phyloP scores from a whole-genome alignment of 2,888 invertebrate species.

The Hartigia nigra region DNA sequence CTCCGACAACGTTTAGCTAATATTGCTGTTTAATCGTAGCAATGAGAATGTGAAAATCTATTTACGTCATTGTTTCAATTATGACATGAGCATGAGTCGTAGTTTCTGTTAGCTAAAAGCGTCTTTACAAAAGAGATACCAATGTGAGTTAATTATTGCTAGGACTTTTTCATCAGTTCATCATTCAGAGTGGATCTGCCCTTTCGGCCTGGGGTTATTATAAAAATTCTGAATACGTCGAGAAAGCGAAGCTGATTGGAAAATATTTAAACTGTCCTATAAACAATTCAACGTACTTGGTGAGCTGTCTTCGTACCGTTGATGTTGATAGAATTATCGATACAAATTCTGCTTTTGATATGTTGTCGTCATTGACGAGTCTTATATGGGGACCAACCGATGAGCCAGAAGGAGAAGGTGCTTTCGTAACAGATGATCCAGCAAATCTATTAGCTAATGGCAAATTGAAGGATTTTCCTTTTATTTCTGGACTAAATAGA shows the following conservation, averaged over 20 bases:
- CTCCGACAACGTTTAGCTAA: not conserved
- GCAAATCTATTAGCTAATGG: slow-evolving; percentile 23
- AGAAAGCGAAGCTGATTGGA: slow-evolving; percentile 19
- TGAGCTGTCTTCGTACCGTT: slow-evolving; percentile 37
- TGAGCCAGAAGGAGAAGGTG: slow-evolving; percentile 34
- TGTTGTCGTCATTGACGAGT: not conserved
- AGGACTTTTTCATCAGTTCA: slow-evolving; percentile 16
- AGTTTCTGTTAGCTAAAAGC: not conserved
- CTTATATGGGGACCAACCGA: slow-evolving; percentile 33
- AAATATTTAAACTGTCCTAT: slow-evolving; percentile 29
- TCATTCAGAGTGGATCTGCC: slow-evolving; percentile 12
- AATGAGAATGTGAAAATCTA: not conserved
- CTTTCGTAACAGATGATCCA: slow-evolving; percentile 35
- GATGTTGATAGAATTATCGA: slow-evolving; percentile 19
- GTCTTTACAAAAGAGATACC: not conserved
- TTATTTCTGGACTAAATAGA: slow-evolving; percentile 33
- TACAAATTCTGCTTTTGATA: not conserved
- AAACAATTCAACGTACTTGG: slow-evolving; percentile 23
- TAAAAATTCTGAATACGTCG: slow-evolving; percentile 14
- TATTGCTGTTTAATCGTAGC: not conserved
- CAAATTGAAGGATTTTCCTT: slow-evolving; percentile 33
- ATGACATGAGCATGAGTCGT: not conserved
- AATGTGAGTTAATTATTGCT: not conserved
- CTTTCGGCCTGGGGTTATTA: slow-evolving; percentile 10
- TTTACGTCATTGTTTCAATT: not conserved